Base-by-base conservation (phyloP, 2,888 invertebrate genomes). In the Acanthococcus lagerstroemiae region DNA sequence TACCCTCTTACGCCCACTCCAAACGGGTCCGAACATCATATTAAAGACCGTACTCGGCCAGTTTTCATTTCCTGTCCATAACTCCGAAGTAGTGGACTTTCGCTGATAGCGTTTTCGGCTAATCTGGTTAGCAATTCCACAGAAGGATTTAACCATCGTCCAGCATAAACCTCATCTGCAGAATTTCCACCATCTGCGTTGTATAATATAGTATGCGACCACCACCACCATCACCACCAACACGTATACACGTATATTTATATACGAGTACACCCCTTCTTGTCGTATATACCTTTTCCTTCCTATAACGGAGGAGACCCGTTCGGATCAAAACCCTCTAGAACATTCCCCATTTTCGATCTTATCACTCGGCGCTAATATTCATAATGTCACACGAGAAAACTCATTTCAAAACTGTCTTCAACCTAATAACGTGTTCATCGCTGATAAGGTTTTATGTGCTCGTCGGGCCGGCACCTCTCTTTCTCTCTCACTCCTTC, bases 51-150 rank as follows among this genome's bases (percentile, higher is more conserved):
- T 60, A 60, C 27, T 60, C 60, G 60, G 60, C 60, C 60, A 60
- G 60, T 60, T 60, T 60, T 60, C 60, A 60, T 60, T 60, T 60
- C 60, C 60, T 60, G 60, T 60, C 60, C 60, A 60, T 60, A 60
- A 60, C 60, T 60, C 60, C 60, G 48, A 60, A 60, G 60, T 60
- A 60, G 60, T 60, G 60, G 60, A 60, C 45, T 60, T 60, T 60
- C 60, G 60, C 60, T 60, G 60, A 60, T 60, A 60, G 60, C 60
- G 46, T 45, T 60, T 60, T 60, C 46, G 46, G 60, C 60, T 60
- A 60, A 60, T 60, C 60, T 60, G 60, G 60, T 60, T 60, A 26
- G 46, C 60, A 60, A 48, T 60, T 46, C 46, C 48, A 46, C 26
- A 44, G 58, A 60, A 60, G 48, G 60, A 60, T 46, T 46, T 60